Percentiles rank a stretch among this genome's conserved stretches.
phyloP scores from a whole-genome alignment of 1,140 invertebrate species.

The Lamellibrachia luymesi region DNA sequence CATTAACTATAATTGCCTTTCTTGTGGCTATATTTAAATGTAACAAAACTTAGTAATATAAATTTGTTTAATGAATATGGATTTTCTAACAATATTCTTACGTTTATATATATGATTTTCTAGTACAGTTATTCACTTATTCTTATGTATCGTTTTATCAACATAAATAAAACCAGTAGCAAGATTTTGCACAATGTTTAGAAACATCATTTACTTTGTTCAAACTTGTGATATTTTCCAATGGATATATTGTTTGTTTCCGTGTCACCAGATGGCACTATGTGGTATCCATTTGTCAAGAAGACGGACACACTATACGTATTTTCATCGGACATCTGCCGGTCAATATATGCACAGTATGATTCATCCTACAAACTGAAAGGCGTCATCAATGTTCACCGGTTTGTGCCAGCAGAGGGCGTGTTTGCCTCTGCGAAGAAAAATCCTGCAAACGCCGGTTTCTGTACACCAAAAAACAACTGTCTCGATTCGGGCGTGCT shows the following conservation, averaged over 20 bases:
- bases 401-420: constrained; percentile 36
- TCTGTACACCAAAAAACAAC: constrained; percentile 36
- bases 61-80: neutral
- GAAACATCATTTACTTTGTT: neutral
- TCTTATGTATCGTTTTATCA: too few species aligned
- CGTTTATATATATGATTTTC: neutral
- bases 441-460: constrained; percentile 44
- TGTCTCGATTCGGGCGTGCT: constrained; percentile 43
- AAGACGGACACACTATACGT: constrained; percentile 36
- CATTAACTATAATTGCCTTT: neutral
- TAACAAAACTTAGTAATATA: neutral
- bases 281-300: constrained; percentile 42
- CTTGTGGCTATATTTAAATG: neutral
- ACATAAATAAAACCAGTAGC: too few species aligned
- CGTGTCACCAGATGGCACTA: constrained; percentile 38
- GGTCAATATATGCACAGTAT: constrained; percentile 42
- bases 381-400: constrained; percentile 26
- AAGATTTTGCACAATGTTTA: too few species aligned
- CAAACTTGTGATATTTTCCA: neutral
- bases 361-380: constrained; percentile 25
- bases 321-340: constrained; percentile 44
- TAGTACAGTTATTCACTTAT: too few species aligned
- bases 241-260: neutral
- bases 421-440: constrained; percentile 35
- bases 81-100: neutral